Evolutionary conservation across 2,797 vertebrate species (phyloP), one percentile per base, ranked within the genome.

Genomic region (Manis crassicaudata): DNA sequence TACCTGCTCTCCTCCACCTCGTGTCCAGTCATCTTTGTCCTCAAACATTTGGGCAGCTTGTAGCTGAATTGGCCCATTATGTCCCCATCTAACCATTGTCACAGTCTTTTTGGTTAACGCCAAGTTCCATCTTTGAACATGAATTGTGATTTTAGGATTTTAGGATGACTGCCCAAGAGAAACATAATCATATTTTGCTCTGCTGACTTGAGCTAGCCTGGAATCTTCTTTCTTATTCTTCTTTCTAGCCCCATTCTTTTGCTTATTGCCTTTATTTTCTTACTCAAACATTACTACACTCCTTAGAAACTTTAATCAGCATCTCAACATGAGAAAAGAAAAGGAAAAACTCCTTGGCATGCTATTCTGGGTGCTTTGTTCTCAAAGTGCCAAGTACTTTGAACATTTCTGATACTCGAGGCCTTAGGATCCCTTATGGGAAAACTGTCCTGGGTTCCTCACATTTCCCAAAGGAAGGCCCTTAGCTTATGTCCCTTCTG

Each of bases 91-190:
- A 60, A 37, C n/a, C 10, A 9, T 54, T n/a, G 56, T 82, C 6
- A 4, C 16, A 25, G 8, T 37, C 35, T 62, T 56, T 32, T 29
- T 70, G 46, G 11, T 85, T 73, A 35, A 35, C 32, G 46, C 40
- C 76, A n/a, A 46, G 92, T 95, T 80, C 29, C 35, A 32, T 46
- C 17, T 40, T 84, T 70, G 35, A 73, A 96, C 92, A 35, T 81
- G 13, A 40, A 7, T 17, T 84, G 17, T 85, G 67, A 75, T 68
- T 79, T 88, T 92, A 82, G 20, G 27, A 62, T 90, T 54, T 90
- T 67, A 54, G 25, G 56, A 29, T 76, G 60, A 88, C 46, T 56
- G 35, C 8, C 20, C 65, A 83, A 72, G 29, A 58, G 62, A 46
- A 46, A 1, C 17, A 76, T 11, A 67, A 56, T 21, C 5, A 16